These are phyloP conservation scores for Cotesia typhae DNA, from an alignment of 1,140 invertebrate species.

Conservation along the genomic window DNA sequence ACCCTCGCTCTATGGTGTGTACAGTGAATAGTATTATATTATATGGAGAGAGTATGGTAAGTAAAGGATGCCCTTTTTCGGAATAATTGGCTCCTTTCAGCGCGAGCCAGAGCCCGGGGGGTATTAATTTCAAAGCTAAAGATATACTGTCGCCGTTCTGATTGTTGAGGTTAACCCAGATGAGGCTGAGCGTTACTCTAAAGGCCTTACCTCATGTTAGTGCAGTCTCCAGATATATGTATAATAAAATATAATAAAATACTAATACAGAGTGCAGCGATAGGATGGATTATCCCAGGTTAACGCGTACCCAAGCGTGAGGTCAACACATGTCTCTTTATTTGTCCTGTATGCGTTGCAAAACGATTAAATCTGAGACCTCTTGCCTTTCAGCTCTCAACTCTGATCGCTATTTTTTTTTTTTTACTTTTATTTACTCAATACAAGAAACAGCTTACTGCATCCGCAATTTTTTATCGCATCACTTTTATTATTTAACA, in stretches of 20 bases:
- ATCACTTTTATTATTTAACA: neutral
- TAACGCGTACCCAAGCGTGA: constrained; percentile 25
- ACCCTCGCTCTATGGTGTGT: too few species aligned
- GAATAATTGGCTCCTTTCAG: constrained; percentile 41
- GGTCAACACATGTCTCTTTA: constrained; percentile 23
- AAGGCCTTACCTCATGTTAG: too few species aligned
- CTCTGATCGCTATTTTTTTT: too few species aligned
- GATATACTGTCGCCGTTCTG: constrained; percentile 8
- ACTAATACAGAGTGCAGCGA: neutral
- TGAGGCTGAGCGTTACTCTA: neutral
- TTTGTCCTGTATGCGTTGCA: constrained; percentile 23
- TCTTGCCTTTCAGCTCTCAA: neutral
- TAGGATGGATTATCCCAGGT: constrained; percentile 35
- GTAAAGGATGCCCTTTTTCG: constrained; percentile 34
- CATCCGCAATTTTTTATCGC: too few species aligned
- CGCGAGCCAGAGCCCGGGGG: constrained; percentile 17
- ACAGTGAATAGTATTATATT: too few species aligned
- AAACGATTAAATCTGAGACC: constrained; percentile 26
- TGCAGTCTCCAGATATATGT: too few species aligned
- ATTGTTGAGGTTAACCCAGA: too few species aligned
- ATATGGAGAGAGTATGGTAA: neutral
- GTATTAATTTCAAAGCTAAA: constrained; percentile 39
- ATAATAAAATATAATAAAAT: too few species aligned
- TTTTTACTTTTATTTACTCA: too few species aligned
- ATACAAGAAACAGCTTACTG: too few species aligned